Percentiles rank a stretch among this genome's conserved stretches.
Conservation (phyloP, 2,888 invertebrate genomes). For the Stomorhina lunata region DNA sequence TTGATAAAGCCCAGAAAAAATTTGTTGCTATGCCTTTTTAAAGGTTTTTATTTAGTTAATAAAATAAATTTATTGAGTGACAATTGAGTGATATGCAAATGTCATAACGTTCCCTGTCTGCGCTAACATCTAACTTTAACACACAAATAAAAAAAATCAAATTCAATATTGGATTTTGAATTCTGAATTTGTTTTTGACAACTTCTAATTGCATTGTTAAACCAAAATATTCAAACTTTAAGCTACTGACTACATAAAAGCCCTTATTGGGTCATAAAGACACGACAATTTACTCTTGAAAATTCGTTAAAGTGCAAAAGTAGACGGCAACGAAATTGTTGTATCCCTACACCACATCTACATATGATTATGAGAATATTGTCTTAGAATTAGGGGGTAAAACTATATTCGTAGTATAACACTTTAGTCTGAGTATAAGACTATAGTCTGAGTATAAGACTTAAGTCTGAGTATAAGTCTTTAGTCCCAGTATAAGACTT, state of each 20-base stretch:
- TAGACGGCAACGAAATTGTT: too few species aligned
- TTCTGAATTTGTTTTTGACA: too few species aligned
- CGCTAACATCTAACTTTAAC: conserved; percentile 23
- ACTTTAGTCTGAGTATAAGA: too few species aligned
- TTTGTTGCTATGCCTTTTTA: conserved; percentile 1
- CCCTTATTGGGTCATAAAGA: conserved; percentile 41
- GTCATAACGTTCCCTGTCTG: conserved; percentile 50
- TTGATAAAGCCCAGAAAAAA: conserved; percentile 13
- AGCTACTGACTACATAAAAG: conserved; percentile 22
- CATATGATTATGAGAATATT: too few species aligned
- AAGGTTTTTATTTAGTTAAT: neutral
- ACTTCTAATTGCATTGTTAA: conserved; percentile 25
- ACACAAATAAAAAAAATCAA: neutral
- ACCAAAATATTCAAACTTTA: conserved; percentile 6
- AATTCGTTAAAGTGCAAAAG: too few species aligned
- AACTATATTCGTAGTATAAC: too few species aligned
- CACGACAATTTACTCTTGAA: too few species aligned
- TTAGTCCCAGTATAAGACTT: too few species aligned
- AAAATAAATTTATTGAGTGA: neutral
- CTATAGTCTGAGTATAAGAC: too few species aligned
- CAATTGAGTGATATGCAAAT: conserved; percentile 59
- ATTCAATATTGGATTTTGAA: conserved; percentile 31
- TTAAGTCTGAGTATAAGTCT: too few species aligned
- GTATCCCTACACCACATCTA: too few species aligned
- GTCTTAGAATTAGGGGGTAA: too few species aligned